Percentiles rank a stretch among this genome's conserved stretches.
Evolutionary conservation across 2,113 vertebrate genomes (phyloP).

Genomic region (Indicator indicator): DNA sequence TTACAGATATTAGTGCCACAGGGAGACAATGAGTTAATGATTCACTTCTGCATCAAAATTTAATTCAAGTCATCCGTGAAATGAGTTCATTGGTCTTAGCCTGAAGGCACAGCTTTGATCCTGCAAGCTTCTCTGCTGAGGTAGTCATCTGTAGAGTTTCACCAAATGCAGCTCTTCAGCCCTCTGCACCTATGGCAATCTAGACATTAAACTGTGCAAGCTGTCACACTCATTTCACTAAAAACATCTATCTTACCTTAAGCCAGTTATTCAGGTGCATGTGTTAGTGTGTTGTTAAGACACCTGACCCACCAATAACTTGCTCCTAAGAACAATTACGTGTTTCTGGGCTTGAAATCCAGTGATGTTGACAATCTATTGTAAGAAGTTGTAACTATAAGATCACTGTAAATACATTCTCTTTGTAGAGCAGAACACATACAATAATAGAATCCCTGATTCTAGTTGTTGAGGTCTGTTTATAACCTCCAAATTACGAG

Average conservation of each 20-base stretch:
- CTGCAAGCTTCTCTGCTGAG: not conserved
- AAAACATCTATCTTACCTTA: not conserved
- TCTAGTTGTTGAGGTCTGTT: not conserved
- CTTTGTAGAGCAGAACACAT: not conserved
- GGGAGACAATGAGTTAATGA: not conserved
- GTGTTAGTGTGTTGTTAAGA: not conserved
- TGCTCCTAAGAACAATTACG: not conserved
- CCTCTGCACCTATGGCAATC: not conserved
- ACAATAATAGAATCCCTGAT: not conserved
- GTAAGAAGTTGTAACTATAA: not conserved
- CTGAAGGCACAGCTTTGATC: slow-evolving; percentile 27
- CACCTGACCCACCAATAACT: not conserved
- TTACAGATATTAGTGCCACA: not conserved
- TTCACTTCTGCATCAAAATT: slow-evolving; percentile 16
- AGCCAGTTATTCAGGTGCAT: not conserved
- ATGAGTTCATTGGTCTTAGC: slow-evolving; percentile 5
- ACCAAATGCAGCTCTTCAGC: not conserved
- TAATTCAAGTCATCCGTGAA: slow-evolving; percentile 18
- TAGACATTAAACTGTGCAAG: accelerated
- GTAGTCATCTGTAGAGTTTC: not conserved
- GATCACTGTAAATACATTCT: not conserved
- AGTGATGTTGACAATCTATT: not conserved
- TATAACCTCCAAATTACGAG: not conserved
- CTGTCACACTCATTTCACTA: accelerated
- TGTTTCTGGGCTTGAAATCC: not conserved